These are phyloP conservation scores for Notothenia coriiceps DNA, from an alignment of 2,113 vertebrate species.

Conservation along the genomic window DNA sequence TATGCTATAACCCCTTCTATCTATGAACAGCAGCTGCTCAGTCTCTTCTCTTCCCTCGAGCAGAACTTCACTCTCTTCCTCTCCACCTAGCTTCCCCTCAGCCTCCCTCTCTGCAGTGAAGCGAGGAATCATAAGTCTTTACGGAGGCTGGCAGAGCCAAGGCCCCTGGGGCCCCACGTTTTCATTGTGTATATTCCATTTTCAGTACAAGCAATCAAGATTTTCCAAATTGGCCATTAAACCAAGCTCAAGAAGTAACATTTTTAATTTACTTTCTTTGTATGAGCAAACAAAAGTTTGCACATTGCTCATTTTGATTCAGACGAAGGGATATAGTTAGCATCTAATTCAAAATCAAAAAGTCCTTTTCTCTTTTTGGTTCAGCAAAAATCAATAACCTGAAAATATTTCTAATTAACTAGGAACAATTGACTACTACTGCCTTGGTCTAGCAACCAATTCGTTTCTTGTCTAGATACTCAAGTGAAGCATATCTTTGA, in stretches of 20 bases:
- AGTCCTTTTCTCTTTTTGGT: constrained; percentile 27
- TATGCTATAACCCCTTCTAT: constrained; percentile 50
- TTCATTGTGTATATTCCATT: constrained; percentile 66
- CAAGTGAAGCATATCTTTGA: not conserved
- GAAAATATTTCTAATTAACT: constrained; percentile 27
- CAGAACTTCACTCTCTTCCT: constrained; percentile 45
- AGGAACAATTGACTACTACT: constrained; percentile 24
- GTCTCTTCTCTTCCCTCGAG: constrained; percentile 27
- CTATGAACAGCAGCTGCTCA: constrained; percentile 44
- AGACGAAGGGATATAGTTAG: constrained; percentile 43
- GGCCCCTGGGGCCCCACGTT: constrained; percentile 46
- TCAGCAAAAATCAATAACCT: constrained; percentile 40
- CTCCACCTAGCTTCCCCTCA: constrained; percentile 52
- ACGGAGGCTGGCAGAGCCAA: constrained; percentile 56
- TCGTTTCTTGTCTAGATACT: not conserved
- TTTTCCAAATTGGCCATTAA: constrained; percentile 71
- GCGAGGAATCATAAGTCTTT: constrained; percentile 65
- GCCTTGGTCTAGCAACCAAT: constrained; percentile 12
- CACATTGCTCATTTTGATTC: constrained; percentile 39
- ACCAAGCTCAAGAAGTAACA: constrained; percentile 57
- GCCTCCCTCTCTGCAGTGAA: constrained; percentile 48
- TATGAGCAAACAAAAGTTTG: constrained; percentile 35
- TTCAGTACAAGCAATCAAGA: constrained; percentile 69
- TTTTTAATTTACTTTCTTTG: constrained; percentile 63
- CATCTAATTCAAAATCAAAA: constrained; percentile 44